These are phyloP conservation scores for Drosophila melanica DNA, from an alignment of 1,140 invertebrate genomes.

Conservation along the genomic window DNA sequence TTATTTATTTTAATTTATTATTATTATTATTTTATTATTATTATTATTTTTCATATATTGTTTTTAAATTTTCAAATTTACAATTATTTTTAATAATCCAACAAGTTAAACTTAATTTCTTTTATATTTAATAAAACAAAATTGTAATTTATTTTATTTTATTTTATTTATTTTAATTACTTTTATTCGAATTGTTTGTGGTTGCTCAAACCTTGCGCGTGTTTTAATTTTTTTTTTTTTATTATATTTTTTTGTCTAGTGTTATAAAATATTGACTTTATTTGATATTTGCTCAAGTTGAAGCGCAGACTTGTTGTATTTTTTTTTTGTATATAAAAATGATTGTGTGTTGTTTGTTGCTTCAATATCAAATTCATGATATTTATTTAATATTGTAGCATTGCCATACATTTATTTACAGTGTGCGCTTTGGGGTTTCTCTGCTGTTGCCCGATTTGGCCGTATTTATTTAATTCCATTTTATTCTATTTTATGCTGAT, in stretches of 20 bases:
- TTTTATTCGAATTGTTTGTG: neutral
- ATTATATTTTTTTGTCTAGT: neutral
- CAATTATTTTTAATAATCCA: no score
- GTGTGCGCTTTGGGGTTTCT: conserved; percentile 36
- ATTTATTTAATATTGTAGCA: conserved; percentile 52
- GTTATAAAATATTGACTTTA: conserved; percentile 25
- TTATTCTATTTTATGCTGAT: conserved; percentile 63
- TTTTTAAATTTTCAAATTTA: no score
- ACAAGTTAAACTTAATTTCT: no score
- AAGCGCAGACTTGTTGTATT: conserved; percentile 29
- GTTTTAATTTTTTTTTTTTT: conserved; percentile 5
- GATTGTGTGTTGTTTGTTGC: conserved; percentile 9
- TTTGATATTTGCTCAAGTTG: conserved; percentile 37
- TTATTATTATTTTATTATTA: no score
- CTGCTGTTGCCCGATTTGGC: conserved; percentile 32
- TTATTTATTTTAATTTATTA: no score
- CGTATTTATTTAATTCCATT: conserved; percentile 31
- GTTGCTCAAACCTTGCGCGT: conserved; percentile 11
- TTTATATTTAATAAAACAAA: no score
- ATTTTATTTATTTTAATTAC: neutral
- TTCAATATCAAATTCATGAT: conserved; percentile 33
- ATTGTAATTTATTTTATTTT: no score
- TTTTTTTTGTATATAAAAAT: neutral
- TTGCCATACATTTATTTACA: conserved; percentile 39
- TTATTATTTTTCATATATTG: neutral